A percentile compares a stretch with the other conserved stretches of the same genome.
These are phyloP conservation scores for Ceratotherium simum DNA, from an alignment of 2,113 vertebrate genomes.

Conservation along the genomic window DNA sequence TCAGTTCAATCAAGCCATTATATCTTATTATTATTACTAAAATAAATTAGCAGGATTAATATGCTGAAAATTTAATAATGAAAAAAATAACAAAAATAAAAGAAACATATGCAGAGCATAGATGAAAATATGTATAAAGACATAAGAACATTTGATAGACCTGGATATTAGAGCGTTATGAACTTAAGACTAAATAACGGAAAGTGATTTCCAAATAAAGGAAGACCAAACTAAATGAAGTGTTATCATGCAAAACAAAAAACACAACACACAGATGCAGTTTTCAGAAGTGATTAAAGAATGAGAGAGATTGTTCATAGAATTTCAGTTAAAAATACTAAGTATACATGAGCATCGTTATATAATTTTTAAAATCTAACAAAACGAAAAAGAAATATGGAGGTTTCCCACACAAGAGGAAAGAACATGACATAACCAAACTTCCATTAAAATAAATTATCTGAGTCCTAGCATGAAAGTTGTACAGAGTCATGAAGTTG, in stretches of 20 bases:
- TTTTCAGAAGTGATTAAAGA: background rate
- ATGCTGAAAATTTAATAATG: background rate
- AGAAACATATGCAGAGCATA: background rate
- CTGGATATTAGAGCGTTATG: background rate
- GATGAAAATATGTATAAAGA: background rate
- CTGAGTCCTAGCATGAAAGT: background rate
- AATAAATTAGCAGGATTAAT: background rate
- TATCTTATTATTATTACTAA: background rate
- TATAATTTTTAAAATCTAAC: background rate
- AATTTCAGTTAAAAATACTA: background rate
- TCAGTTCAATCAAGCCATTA: background rate
- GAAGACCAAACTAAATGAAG: background rate
- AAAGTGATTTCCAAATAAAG: background rate
- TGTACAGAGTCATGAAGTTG: background rate
- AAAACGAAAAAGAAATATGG: background rate
- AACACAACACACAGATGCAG: background rate
- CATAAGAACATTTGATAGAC: background rate
- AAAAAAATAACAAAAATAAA: background rate
- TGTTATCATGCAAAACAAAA: background rate
- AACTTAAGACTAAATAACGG: background rate
- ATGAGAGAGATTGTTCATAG: background rate
- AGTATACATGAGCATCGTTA: background rate
- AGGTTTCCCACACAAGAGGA: background rate
- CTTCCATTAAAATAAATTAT: background rate
- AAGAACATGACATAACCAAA: background rate